phyloP scores from a whole-genome alignment of 2,113 vertebrate species.

The Labeo rohita region DNA sequence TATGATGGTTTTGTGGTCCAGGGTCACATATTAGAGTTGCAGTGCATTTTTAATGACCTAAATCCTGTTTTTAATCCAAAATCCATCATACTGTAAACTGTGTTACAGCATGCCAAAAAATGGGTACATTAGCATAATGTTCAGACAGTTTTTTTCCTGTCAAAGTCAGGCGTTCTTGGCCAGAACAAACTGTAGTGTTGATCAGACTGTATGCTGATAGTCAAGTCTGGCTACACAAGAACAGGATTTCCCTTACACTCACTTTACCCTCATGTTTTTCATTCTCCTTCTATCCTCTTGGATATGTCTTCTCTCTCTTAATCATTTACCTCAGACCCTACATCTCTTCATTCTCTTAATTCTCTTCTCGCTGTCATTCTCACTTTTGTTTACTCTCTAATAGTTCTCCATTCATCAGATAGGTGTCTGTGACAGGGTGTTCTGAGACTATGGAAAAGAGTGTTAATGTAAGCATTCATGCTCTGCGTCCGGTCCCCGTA shows the following conservation, averaged over 20 bases:
- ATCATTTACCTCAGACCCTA: background rate
- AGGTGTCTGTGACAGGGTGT: constrained; percentile 20
- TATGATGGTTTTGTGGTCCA: too few relatives aligned
- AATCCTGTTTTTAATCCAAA: background rate
- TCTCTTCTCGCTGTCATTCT: background rate
- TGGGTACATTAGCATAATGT: background rate
- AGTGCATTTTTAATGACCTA: background rate
- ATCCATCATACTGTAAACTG: background rate
- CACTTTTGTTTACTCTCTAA: constrained; percentile 18
- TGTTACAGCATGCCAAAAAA: background rate
- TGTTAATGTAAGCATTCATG: constrained; percentile 47
- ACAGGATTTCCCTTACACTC: constrained; percentile 22
- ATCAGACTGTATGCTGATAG: constrained; percentile 8
- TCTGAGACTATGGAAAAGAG: constrained; percentile 1
- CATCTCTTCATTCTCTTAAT: constrained; percentile 8
- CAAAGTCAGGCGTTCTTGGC: background rate
- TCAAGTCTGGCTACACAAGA: background rate
- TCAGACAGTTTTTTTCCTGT: background rate
- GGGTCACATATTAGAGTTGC: background rate
- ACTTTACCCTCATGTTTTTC: background rate
- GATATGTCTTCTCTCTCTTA: background rate
- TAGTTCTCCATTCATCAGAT: constrained; percentile 32
- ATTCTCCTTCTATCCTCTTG: background rate
- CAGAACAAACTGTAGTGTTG: constrained; percentile 16
- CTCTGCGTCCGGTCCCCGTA: constrained; percentile 4